Conservation (phyloP, 2,888 invertebrate species). For the Cerceris rybyensis region DNA sequence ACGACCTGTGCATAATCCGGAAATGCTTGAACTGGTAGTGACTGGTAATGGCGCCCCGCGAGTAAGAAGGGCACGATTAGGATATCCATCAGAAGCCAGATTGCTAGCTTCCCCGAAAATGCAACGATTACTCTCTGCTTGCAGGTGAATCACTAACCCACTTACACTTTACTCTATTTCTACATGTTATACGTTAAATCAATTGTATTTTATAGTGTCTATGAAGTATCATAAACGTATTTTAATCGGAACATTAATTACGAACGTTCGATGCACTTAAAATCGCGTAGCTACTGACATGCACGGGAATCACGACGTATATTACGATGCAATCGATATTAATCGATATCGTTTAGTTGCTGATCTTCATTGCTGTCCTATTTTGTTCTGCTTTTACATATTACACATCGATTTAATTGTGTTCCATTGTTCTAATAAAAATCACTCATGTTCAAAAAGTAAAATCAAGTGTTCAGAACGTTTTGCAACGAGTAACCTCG, state of each 20-base stretch:
- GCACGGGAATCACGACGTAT: too few relatives aligned
- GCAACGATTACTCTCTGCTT: slow-evolving; percentile 82
- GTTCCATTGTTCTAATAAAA: too few relatives aligned
- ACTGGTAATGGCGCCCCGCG: slow-evolving; percentile 79
- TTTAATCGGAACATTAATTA: too few relatives aligned
- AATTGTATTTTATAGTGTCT: background rate
- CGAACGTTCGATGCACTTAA: too few relatives aligned
- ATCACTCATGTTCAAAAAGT: too few relatives aligned
- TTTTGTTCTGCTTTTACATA: too few relatives aligned
- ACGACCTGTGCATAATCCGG: slow-evolving; percentile 79
- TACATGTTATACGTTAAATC: too few relatives aligned
- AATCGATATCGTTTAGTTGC: background rate
- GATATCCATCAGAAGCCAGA: slow-evolving; percentile 81
- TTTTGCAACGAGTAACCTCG: too few relatives aligned
- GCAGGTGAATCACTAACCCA: slow-evolving; percentile 75
- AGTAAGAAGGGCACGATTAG: slow-evolving; percentile 77
- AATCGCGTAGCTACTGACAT: too few relatives aligned
- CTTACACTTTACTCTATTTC: background rate
- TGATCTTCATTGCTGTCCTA: background rate
- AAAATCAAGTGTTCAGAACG: too few relatives aligned
- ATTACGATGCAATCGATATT: background rate
- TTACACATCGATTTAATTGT: too few relatives aligned
- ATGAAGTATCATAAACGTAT: background rate
- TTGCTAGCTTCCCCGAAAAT: slow-evolving; percentile 82
- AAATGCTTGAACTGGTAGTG: slow-evolving; percentile 80